Evolutionary conservation across 2,797 vertebrate genomes (phyloP).

Genomic region (Lutjanus argentimaculatus): DNA sequence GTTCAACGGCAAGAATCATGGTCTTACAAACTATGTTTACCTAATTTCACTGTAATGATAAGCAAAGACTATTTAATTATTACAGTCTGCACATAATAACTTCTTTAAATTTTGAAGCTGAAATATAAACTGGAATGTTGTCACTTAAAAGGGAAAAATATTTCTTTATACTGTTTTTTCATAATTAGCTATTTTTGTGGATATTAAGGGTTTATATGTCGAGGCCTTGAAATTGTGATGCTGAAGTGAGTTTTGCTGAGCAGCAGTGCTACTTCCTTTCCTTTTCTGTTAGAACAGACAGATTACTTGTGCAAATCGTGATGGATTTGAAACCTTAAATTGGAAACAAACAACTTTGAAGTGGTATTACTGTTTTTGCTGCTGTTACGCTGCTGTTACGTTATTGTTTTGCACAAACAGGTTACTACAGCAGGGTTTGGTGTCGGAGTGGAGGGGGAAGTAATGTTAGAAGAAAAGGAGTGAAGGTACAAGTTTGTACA

Average conservation of each 20-base stretch:
- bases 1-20: not conserved
- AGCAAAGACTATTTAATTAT: not conserved
- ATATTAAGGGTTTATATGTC: not conserved
- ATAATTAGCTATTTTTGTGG: not conserved
- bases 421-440: too few relatives aligned
- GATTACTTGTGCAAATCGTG: not conserved
- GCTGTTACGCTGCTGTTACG: too few relatives aligned
- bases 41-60: not conserved
- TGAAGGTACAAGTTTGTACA: too few relatives aligned
- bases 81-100: not conserved
- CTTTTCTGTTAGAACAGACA: not conserved
- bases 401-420: too few relatives aligned
- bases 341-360: not conserved
- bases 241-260: not conserved
- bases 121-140: constrained; percentile 6
- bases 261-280: not conserved
- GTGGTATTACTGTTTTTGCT: not conserved
- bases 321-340: not conserved
- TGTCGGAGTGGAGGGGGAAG: too few relatives aligned
- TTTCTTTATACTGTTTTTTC: not conserved
- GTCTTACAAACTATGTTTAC: not conserved
- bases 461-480: too few relatives aligned
- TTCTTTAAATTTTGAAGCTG: not conserved
- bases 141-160: not conserved
- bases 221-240: too few relatives aligned